phyloP scores from a whole-genome alignment of 2,888 invertebrate species.

The Anorthoa munda region DNA sequence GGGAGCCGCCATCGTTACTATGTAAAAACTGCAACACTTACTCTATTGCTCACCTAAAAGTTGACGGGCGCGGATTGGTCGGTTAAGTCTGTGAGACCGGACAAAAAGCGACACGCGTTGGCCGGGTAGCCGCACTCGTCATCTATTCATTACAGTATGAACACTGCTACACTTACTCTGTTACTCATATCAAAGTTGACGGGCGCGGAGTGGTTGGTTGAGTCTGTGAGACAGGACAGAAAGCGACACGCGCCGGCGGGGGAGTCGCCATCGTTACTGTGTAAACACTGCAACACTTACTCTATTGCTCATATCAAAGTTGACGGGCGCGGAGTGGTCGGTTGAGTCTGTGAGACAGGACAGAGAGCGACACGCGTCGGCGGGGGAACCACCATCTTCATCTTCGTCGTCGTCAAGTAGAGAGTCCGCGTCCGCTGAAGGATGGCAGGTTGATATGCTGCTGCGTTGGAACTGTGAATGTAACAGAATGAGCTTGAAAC shows the following conservation, averaged over 20 bases:
- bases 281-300: too few relatives aligned
- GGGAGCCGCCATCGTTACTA: conserved; percentile 78
- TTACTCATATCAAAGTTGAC: conserved; percentile 98
- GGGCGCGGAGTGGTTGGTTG: conserved; percentile 97
- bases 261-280: conserved; percentile 73
- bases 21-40: conserved; percentile 91
- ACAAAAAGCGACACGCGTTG: conserved; percentile 95
- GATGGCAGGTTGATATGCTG: conserved; percentile 84
- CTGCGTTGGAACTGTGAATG: conserved; percentile 76
- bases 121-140: conserved; percentile 85
- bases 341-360: too few relatives aligned
- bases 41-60: conserved; percentile 98
- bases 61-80: conserved; percentile 97
- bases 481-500: not conserved
- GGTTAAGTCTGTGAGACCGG: conserved; percentile 96
- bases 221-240: conserved; percentile 96
- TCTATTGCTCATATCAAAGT: too few relatives aligned
- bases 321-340: too few relatives aligned
- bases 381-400: conserved; percentile 52
- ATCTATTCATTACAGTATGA: not conserved
- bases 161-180: conserved; percentile 89
- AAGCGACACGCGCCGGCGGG: conserved; percentile 95
- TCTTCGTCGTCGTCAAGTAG: conserved; percentile 87
- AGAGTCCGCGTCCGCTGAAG: conserved; percentile 91
- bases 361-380: too few relatives aligned